Conservation (phyloP, 2,113 vertebrate genomes). For the Saguinus imperator region DNA sequence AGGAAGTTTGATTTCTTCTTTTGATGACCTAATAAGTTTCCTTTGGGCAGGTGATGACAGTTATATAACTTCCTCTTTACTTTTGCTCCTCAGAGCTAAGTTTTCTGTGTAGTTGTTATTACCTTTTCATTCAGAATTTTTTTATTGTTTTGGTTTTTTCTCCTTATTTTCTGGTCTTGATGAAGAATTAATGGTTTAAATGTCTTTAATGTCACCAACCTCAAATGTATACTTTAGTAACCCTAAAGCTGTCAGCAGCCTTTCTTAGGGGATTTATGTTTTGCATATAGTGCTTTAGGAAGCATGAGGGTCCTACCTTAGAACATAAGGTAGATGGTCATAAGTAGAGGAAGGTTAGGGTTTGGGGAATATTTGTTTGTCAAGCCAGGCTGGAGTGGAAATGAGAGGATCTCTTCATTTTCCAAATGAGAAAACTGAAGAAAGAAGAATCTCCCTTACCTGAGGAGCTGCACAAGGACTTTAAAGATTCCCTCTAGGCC, state of each 20-base stretch:
- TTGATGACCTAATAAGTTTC: neutral
- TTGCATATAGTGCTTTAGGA: neutral
- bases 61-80: neutral
- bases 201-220: conserved; percentile 24
- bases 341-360: neutral
- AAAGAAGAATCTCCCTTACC: neutral
- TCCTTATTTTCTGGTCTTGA: conserved; percentile 6
- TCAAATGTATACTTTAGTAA: neutral
- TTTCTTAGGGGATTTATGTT: neutral
- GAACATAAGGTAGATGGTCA: neutral
- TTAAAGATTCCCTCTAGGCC: neutral
- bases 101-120: neutral
- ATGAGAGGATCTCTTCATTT: neutral
- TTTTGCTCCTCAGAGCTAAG: conserved; percentile 36
- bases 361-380: neutral
- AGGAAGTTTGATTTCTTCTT: conserved; percentile 25
- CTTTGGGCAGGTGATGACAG: neutral
- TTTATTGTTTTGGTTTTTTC: neutral
- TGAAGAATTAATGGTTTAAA: neutral
- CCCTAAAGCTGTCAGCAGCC: neutral
- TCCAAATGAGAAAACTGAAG: neutral
- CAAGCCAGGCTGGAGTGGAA: neutral
- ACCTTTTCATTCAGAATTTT: conserved; percentile 22
- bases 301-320: neutral
- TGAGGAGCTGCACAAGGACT: neutral